Base-by-base conservation (phyloP, 2,113 vertebrate species). In the Antennarius striatus region DNA sequence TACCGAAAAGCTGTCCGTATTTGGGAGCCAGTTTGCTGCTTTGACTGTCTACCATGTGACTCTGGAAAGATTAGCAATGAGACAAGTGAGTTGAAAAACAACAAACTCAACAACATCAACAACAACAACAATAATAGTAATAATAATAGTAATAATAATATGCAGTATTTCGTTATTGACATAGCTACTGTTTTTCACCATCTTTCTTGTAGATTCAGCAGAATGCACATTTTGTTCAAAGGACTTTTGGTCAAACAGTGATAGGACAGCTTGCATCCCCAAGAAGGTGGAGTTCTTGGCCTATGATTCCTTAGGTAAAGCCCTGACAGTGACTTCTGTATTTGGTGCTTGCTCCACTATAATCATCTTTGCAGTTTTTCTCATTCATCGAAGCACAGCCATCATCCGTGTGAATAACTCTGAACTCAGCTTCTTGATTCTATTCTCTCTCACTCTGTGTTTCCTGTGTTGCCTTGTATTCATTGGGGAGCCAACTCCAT, bases 21-120 rank as follows among this genome's bases (percentile, higher is more conserved):
- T 81, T 89, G 91, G 80, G 75, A 90, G 74, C 86, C 90, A 1
- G 60, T 57, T 7, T 95, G 93, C 65, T 95, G 94, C 62, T 95
- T 93, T 79, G 92, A 93, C 61, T 95, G 94, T 32, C 71, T 94
- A 64, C 83, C 87, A 10, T 95, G 94, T 80, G 82, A 92, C 32
- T 88, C 87, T 1, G 93, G 94, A 86, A 90, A 90, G 12, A 89
- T 92, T 28, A 84, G 90, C 46, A 93, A 93, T 51, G 66, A 62
- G 45, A 90, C 91, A 88, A 80, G 90, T 93, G 55, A 29, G 51
- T 16, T 8, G 5, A 40, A 40, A 40, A 40, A 40, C 10, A 40
- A 7, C 5, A 40, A n/a, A n/a, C n/a, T 22, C 22, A 22, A 40
- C 10, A n/a, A n/a, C n/a, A n/a, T n/a, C n/a, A n/a, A n/a, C n/a